Evolutionary conservation across 2,888 invertebrate species (phyloP).

Genomic region (Andricus quercusramuli): DNA sequence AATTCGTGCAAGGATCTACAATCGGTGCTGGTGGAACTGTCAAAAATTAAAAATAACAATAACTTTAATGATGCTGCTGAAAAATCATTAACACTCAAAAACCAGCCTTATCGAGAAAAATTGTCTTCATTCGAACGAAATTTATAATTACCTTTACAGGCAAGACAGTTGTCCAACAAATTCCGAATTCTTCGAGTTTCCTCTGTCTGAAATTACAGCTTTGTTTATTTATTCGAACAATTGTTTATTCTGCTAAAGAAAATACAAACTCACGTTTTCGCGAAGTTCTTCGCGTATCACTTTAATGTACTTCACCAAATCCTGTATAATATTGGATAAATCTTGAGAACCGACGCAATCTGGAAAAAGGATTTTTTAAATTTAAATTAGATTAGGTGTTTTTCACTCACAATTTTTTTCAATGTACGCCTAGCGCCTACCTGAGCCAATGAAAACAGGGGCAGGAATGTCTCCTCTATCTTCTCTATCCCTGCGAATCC

Average conservation of each 20-base stretch:
- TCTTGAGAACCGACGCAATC: slow-evolving; percentile 21
- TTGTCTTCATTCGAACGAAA: neutral
- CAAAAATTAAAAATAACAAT: slow-evolving; percentile 34
- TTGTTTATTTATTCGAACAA: neutral
- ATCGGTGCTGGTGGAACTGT: slow-evolving; percentile 63
- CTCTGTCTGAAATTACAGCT: slow-evolving; percentile 76
- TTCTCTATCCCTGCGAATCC: slow-evolving; percentile 71
- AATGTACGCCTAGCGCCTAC: neutral
- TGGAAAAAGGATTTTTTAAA: neutral
- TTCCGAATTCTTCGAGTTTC: slow-evolving; percentile 86
- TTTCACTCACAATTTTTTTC: neutral
- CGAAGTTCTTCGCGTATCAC: slow-evolving; percentile 10
- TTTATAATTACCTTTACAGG: slow-evolving; percentile 79
- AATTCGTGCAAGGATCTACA: slow-evolving; percentile 64
- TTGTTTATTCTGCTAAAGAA: neutral
- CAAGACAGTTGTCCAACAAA: slow-evolving; percentile 89
- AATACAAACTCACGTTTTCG: slow-evolving; percentile 11
- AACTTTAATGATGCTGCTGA: neutral
- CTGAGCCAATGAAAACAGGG: neutral
- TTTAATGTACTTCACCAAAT: neutral
- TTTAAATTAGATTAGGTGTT: neutral
- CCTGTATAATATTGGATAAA: neutral
- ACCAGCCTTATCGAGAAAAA: no score
- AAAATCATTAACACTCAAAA: neutral
- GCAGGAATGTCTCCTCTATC: slow-evolving; percentile 82